Evolutionary conservation across 2,113 vertebrate genomes (phyloP), one percentile per base, ranked within the genome.

Genomic region (Phocoena sinus): DNA sequence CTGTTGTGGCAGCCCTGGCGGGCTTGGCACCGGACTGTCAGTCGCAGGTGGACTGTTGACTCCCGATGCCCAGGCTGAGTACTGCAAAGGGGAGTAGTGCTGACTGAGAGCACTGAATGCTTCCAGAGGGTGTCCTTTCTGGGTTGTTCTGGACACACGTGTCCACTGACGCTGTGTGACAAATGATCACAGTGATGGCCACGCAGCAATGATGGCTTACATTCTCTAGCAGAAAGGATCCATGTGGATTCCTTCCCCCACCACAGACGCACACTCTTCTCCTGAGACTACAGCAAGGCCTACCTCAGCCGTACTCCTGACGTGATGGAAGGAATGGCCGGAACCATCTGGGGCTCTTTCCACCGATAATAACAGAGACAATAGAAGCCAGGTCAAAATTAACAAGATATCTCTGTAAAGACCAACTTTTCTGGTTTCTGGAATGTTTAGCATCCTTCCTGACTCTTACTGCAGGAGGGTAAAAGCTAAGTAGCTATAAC

Each of bases 151-250:
- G 15, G n/a, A 21, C 56, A 10, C 8, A 2, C 6, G 0, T 20
- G 31, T 77, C n/a, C 38, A 0, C n/a, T 23, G 26, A n/a, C 9
- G 28, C 62, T 44, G 50, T 12, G 5, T 13, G 60, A 50, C 20
- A 58, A 2, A 2, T 0, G 31, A 2, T 2, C 1, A 1, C 13
- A 2, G 36, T 8, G 41, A 18, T 2, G 6, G 25, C 1, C 63
- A 5, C 0, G 0, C 3, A 2, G 18, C 41, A 25, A 1, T 1
- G 38, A 2, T 1, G 26, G 6, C 10, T 38, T 26, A 9, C 3
- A 0, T 38, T 53, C 62, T 67, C 17, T 53, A 20, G 83, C 31
- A 13, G 70, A 36, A 65, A 44, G 28, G 28, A 0, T 31, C 0
- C 5, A 3, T 7, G 28, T 7, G 5, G 1, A 10, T 6, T 33